Conservation (phyloP, 1,140 invertebrate species). For the Drosophila baimaii region DNA sequence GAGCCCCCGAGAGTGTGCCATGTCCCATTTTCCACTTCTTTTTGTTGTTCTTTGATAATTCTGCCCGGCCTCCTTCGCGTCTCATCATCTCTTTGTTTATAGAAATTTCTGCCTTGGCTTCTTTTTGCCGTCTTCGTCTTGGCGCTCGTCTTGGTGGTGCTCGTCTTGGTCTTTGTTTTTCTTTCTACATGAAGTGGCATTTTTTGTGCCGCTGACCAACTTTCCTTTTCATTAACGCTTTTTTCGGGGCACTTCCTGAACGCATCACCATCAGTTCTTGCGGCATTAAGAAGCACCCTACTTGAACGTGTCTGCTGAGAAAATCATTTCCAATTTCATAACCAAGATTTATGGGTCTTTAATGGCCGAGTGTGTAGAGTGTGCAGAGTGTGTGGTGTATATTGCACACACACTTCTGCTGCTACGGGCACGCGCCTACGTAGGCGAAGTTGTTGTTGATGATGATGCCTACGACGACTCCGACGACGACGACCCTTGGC, state of each 20-base stretch:
- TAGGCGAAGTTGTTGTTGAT: conserved; percentile 31
- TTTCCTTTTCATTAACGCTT: conserved; percentile 64
- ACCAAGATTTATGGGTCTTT: conserved; percentile 60
- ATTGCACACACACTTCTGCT: conserved; percentile 34
- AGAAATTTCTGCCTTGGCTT: conserved; percentile 54
- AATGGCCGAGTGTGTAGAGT: conserved; percentile 29
- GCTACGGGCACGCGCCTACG: conserved; percentile 48
- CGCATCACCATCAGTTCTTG: conserved; percentile 44
- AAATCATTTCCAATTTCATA: conserved; percentile 60
- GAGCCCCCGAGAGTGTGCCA: conserved; percentile 47
- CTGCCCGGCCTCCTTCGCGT: conserved; percentile 26
- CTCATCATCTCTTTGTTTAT: conserved; percentile 48
- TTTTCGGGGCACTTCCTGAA: conserved; percentile 36
- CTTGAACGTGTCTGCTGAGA: conserved; percentile 29
- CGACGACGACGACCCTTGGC: conserved; percentile 48
- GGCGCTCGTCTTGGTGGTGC: neutral
- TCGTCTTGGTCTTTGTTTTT: conserved; percentile 31
- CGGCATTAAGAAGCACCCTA: conserved; percentile 27
- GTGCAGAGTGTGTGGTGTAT: neutral
- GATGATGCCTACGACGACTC: conserved; percentile 4
- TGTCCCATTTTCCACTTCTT: conserved; percentile 53
- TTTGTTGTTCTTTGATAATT: conserved; percentile 61
- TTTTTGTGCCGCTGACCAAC: conserved; percentile 60
- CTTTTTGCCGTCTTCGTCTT: conserved; percentile 21
- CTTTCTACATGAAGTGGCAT: conserved; percentile 52